phyloP scores from a whole-genome alignment of 2,113 vertebrate species.

The Phalacrocorax brasilianus region DNA sequence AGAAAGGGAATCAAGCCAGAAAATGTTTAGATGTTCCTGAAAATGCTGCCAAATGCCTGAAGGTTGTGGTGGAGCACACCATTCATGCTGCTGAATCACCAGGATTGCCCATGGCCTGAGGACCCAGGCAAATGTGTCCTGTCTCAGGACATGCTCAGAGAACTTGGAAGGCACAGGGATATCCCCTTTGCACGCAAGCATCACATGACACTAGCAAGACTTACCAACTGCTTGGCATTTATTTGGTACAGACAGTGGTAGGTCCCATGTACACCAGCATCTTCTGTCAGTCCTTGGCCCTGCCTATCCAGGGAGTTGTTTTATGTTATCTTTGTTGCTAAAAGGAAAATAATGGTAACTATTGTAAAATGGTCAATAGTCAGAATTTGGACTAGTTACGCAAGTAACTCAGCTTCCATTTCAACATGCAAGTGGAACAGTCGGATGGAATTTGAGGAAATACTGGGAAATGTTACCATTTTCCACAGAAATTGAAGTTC shows the following conservation, averaged over 20 bases:
- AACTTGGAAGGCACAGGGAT: neutral
- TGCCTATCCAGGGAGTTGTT: neutral
- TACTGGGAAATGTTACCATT: neutral
- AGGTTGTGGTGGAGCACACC: neutral
- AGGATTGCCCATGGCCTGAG: neutral
- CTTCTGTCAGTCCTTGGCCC: neutral
- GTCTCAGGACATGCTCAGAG: neutral
- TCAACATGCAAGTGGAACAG: neutral
- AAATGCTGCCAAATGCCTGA: neutral
- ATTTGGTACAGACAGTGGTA: no score
- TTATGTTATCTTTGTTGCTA: neutral
- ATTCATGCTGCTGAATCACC: neutral
- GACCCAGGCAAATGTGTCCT: rapidly evolving
- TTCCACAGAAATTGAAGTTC: neutral
- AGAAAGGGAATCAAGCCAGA: neutral
- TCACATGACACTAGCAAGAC: neutral
- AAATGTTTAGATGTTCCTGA: neutral
- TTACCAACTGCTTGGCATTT: neutral
- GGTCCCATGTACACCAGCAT: neutral
- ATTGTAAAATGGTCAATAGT: neutral
- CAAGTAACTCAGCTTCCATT: neutral
- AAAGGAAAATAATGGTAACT: neutral
- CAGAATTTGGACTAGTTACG: neutral
- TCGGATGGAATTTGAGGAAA: neutral
- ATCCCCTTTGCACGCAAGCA: neutral